Evolutionary conservation across 2,113 vertebrate species (phyloP).

Genomic region (Labeo catla): DNA sequence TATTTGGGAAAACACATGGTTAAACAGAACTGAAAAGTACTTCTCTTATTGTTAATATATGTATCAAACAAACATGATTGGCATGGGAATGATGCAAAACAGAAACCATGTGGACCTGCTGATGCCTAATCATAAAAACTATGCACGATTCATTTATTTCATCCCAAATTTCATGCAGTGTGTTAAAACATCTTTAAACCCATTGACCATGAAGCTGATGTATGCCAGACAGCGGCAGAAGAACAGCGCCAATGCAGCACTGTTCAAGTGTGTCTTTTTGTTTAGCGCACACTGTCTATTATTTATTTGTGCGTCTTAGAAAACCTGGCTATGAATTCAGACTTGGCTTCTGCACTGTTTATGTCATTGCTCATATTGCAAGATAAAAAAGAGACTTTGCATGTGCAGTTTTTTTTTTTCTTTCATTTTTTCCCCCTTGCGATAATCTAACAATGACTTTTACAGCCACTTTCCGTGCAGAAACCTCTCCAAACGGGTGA

Average conservation of each 20-base stretch:
- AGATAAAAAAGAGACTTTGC: background rate
- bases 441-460: constrained; percentile 29
- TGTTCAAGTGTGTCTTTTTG: background rate
- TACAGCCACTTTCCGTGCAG: constrained; percentile 27
- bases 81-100: background rate
- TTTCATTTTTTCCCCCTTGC: background rate
- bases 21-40: background rate
- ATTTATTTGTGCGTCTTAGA: constrained; percentile 2
- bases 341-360: background rate
- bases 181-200: constrained; percentile 14
- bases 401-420: background rate
- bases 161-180: background rate
- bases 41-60: background rate
- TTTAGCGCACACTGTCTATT: background rate
- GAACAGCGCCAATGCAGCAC: background rate
- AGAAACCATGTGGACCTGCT: background rate
- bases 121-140: background rate
- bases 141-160: background rate
- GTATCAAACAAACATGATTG: background rate
- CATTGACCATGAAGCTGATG: constrained; percentile 3
- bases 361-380: background rate
- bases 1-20: background rate
- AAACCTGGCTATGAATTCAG: background rate
- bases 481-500: constrained; percentile 11
- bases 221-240: background rate